Base-by-base conservation (phyloP, 2,797 vertebrate genomes). In the Chelidonichthys spinosus region DNA sequence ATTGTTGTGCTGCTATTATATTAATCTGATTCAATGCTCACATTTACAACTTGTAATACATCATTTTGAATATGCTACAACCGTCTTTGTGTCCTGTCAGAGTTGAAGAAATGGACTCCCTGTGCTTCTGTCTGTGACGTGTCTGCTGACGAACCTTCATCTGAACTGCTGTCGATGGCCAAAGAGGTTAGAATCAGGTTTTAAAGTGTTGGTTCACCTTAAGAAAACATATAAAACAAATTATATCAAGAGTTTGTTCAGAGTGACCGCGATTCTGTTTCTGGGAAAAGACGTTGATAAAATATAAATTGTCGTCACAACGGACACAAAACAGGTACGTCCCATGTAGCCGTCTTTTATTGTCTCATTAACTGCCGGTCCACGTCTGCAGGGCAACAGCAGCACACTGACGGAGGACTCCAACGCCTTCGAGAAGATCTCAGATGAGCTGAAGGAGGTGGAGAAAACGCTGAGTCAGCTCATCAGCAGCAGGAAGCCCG, bases 361-460 rank as follows among this genome's bases (percentile, higher is more conserved):
- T 1, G 3, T 53, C 5, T 6, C 2, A 1, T 8, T 33, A 10
- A 11, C 61, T 13, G 46, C 13, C 9, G 43, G 8, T 66, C 17
- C 0, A 3, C 8, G 36, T 9, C 15, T 73, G 11, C 72, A 89
- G 87, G 62, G 4, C 0, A 52, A 40, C 46, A 36, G 47, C 47
- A 67, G 35, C 18, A 25, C 63, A 11, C 7, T 32, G 55, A 40
- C 3, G 1, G 55, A 52, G 15, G 87, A 76, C 40, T 50, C 37
- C 3, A 11, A 4, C 0, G 5, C 8, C 13, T 55, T 59, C 35
- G 63, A 69, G n/a, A 70, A 63, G 37, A 18, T 82, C 35, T 47
- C 81, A 14, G 63, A 52, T 4, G 76, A 86, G 25, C 53, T 90
- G 67, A 73, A 10, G 42, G 67, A 63, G 9, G 18, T 80, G 46